Percentiles rank a stretch among this genome's conserved stretches.
Evolutionary conservation across 2,888 invertebrate genomes (phyloP).

Genomic region (Tortrix viridana): DNA sequence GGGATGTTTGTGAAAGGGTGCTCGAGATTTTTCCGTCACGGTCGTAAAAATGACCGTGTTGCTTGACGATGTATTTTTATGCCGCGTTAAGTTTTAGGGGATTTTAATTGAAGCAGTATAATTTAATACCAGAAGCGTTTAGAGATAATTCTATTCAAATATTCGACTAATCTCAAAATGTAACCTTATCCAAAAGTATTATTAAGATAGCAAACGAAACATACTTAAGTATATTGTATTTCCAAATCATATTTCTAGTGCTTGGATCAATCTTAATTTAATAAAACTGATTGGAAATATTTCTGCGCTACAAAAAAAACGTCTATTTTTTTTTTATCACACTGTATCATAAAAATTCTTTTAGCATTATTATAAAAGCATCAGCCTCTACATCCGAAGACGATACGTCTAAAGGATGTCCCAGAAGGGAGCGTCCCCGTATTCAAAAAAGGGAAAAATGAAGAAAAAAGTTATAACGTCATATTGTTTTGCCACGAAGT

Average conservation of each 20-base stretch:
- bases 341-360: slow-evolving; percentile 27
- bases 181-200: no score
- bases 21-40: slow-evolving; percentile 55
- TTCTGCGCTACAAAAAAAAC: neutral
- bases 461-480: slow-evolving; percentile 83
- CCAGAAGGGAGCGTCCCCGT: slow-evolving; percentile 68
- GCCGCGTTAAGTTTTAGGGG: slow-evolving; percentile 67
- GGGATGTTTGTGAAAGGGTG: slow-evolving; percentile 64
- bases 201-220: no score
- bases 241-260: no score
- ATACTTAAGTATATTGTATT: no score
- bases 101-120: slow-evolving; percentile 46
- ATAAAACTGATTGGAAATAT: no score
- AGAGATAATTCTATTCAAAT: neutral
- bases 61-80: slow-evolving; percentile 61
- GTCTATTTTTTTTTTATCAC: slow-evolving; percentile 20
- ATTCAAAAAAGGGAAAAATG: slow-evolving; percentile 81
- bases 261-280: no score
- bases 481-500: slow-evolving; percentile 83
- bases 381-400: slow-evolving; percentile 63
- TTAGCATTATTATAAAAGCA: slow-evolving; percentile 48
- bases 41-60: slow-evolving; percentile 60
- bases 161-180: neutral
- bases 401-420: slow-evolving; percentile 70
- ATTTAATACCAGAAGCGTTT: slow-evolving; percentile 2